phyloP scores from a whole-genome alignment of 2,888 invertebrate species.

The Hypomecis punctinalis region DNA sequence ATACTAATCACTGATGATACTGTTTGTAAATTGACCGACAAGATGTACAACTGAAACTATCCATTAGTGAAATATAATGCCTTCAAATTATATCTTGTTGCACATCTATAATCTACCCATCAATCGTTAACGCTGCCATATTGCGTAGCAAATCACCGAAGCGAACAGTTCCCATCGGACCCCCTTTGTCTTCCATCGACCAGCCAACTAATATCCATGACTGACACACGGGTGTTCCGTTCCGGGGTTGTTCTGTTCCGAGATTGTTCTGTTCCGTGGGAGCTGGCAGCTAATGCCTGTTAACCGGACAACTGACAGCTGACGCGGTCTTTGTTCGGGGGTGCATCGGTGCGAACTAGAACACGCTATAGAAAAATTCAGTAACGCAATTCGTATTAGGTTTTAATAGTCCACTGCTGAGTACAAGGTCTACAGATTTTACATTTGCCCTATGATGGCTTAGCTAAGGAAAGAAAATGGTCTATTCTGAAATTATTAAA shows the following conservation, averaged over 20 bases:
- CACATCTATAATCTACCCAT: too few relatives aligned
- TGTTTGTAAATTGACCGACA: too few relatives aligned
- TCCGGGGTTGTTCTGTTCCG: background rate
- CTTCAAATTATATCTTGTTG: too few relatives aligned
- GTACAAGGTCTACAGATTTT: too few relatives aligned
- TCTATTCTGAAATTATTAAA: too few relatives aligned
- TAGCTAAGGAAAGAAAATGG: too few relatives aligned
- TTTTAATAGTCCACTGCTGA: too few relatives aligned
- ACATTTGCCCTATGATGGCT: too few relatives aligned
- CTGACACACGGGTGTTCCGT: background rate
- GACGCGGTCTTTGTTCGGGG: slow-evolving; percentile 18
- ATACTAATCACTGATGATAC: too few relatives aligned
- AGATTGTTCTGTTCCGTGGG: slow-evolving; percentile 8
- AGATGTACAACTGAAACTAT: too few relatives aligned
- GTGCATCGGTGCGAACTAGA: slow-evolving; percentile 3
- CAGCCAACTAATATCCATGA: background rate
- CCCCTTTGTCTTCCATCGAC: slow-evolving; percentile 11
- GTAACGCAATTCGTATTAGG: background rate
- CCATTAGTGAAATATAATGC: too few relatives aligned
- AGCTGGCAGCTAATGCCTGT: slow-evolving; percentile 17
- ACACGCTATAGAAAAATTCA: background rate
- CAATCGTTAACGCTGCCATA: background rate
- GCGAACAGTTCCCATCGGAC: too few relatives aligned
- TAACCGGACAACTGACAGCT: slow-evolving; percentile 23
- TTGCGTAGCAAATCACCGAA: background rate